Evolutionary conservation across 2,113 vertebrate genomes (phyloP).

Genomic region (Struthio camelus): DNA sequence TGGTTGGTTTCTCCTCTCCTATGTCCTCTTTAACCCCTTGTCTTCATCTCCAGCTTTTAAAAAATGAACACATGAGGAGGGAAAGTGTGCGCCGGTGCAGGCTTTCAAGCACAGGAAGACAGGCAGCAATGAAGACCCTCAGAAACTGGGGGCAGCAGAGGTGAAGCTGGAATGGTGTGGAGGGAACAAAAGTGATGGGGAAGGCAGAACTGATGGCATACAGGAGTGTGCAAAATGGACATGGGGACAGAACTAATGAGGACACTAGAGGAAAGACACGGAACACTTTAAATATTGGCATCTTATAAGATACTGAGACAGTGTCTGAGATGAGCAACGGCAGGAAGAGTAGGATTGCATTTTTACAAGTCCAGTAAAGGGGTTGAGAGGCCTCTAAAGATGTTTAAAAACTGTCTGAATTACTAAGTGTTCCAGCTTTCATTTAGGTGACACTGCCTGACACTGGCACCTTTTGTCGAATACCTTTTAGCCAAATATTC

Average conservation of each 20-base stretch:
- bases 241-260: neutral
- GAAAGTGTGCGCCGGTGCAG: neutral
- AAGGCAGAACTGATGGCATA: neutral
- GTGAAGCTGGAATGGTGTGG: neutral
- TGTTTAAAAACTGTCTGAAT: neutral
- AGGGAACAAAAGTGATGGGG: neutral
- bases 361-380: neutral
- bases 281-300: neutral
- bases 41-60: neutral
- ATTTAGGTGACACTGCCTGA: neutral
- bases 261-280: neutral
- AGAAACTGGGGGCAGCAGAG: neutral
- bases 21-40: neutral
- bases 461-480: neutral
- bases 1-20: neutral
- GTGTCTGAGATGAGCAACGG: neutral
- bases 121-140: neutral
- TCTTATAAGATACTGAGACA: neutral
- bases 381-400: neutral
- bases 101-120: neutral
- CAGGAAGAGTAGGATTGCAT: neutral
- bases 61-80: neutral
- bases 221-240: fast-evolving
- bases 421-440: neutral
- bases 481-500: neutral